Conservation (phyloP, 2,888 invertebrate species). For the Xestia xanthographa region DNA sequence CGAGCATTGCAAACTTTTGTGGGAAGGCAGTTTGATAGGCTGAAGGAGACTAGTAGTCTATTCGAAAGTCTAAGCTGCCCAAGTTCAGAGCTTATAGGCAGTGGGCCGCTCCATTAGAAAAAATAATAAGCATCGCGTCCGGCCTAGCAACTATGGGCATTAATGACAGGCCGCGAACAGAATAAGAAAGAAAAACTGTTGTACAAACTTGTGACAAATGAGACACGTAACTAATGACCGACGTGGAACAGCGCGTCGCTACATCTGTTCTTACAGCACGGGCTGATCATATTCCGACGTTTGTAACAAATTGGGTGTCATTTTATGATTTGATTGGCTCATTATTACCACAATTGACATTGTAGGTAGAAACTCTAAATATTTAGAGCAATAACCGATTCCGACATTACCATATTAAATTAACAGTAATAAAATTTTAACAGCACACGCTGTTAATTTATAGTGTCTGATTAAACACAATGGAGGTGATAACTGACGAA, state of each 20-base stretch:
- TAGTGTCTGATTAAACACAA: constrained; percentile 35
- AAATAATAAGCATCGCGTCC: constrained; percentile 79
- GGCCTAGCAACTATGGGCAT: constrained; percentile 64
- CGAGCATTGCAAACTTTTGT: constrained; percentile 80
- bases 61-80: constrained; percentile 18
- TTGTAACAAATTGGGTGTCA: constrained; percentile 9
- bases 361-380: neutral
- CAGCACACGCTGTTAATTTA: constrained; percentile 5
- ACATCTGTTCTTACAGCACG: constrained; percentile 35
- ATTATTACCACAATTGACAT: constrained; percentile 6
- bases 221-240: constrained; percentile 59
- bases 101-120: constrained; percentile 79
- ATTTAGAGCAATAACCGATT: constrained; percentile 16
- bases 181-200: constrained; percentile 70
- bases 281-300: constrained; percentile 16
- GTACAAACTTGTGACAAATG: constrained; percentile 71
- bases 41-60: constrained; percentile 57
- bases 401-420: constrained; percentile 33
- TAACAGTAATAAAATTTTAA: constrained; percentile 34
- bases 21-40: constrained; percentile 75
- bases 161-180: constrained; percentile 69
- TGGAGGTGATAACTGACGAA: constrained; percentile 41
- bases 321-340: constrained; percentile 1
- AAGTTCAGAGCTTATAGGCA: constrained; percentile 74
- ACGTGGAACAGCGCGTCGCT: constrained; percentile 11